Percentiles rank a stretch among this genome's conserved stretches.
phyloP scores from a whole-genome alignment of 2,113 vertebrate species.

The Phalacrocorax aristotelis region DNA sequence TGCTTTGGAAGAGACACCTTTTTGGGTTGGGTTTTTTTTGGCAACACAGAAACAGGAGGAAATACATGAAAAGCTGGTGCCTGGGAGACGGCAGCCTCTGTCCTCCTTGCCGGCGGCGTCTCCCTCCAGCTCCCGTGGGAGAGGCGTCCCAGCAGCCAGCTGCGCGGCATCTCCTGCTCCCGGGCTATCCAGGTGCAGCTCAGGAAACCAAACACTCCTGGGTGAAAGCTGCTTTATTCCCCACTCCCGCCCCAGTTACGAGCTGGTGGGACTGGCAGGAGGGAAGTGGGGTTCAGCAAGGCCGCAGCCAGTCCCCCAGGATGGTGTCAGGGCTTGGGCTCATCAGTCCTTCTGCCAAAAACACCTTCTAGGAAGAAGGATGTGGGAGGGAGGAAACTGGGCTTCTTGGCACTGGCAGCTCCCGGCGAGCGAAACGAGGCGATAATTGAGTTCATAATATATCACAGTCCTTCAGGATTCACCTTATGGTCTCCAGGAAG shows the following conservation, averaged over 20 bases:
- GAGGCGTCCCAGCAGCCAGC: not conserved
- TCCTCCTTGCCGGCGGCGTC: not conserved
- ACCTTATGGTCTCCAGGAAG: not conserved
- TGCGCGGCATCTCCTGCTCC: fast-evolving
- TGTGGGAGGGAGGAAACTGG: not conserved
- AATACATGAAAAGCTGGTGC: not conserved
- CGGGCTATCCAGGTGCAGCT: fast-evolving
- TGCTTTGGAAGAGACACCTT: not conserved
- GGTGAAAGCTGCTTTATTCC: fast-evolving
- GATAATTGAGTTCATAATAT: not conserved
- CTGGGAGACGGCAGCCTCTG: not conserved
- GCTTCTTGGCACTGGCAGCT: not conserved
- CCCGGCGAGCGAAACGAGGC: fast-evolving
- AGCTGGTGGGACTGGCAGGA: not conserved
- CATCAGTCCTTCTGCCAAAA: fast-evolving
- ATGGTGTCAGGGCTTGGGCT: not conserved
- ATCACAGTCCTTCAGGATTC: not conserved
- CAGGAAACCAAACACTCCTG: fast-evolving
- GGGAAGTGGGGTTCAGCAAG: not conserved
- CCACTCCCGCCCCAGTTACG: not conserved
- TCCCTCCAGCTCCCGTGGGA: not conserved
- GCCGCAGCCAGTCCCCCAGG: no score
- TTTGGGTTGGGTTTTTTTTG: not conserved
- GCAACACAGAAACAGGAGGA: not conserved
- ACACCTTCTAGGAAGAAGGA: not conserved